These are phyloP conservation scores for Pandemis cinnamomeana DNA, from an alignment of 2,888 invertebrate genomes.

Conservation along the genomic window DNA sequence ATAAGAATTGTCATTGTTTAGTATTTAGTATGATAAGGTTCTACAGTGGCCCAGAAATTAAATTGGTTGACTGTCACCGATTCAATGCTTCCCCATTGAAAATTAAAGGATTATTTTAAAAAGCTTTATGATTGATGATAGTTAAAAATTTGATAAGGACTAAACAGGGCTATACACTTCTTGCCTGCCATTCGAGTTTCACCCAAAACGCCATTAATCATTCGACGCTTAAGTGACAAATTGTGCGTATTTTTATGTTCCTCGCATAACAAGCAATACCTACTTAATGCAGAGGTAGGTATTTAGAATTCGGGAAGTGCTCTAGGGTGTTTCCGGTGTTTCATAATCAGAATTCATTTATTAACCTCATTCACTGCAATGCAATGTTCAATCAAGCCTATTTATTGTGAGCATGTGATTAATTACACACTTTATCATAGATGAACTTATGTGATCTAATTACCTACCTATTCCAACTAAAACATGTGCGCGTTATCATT, in stretches of 20 bases:
- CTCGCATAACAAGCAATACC: neutral
- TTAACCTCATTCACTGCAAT: no score
- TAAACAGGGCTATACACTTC: slow-evolving; percentile 27
- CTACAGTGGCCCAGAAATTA: no score
- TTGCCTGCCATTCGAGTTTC: slow-evolving; percentile 28
- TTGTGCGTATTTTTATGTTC: slow-evolving; percentile 44
- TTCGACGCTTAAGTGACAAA: slow-evolving; percentile 52
- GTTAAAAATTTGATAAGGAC: slow-evolving; percentile 46
- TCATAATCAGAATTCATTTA: no score
- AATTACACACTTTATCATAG: no score
- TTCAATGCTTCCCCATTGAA: neutral
- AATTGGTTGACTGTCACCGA: neutral
- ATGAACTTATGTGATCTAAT: no score
- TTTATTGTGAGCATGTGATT: no score
- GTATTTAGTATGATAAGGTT: no score
- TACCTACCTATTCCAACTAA: no score
- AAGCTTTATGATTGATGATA: slow-evolving; percentile 58
- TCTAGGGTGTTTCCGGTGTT: neutral
- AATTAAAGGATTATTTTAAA: slow-evolving; percentile 51
- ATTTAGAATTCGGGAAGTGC: neutral
- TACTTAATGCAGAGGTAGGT: neutral
- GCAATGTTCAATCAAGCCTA: no score
- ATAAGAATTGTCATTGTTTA: no score
- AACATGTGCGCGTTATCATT: no score
- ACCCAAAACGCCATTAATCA: slow-evolving; percentile 57